A percentile compares a stretch with the other conserved stretches of the same genome.
Evolutionary conservation across 2,797 vertebrate genomes (phyloP).

Genomic region (Garrulus glandarius): DNA sequence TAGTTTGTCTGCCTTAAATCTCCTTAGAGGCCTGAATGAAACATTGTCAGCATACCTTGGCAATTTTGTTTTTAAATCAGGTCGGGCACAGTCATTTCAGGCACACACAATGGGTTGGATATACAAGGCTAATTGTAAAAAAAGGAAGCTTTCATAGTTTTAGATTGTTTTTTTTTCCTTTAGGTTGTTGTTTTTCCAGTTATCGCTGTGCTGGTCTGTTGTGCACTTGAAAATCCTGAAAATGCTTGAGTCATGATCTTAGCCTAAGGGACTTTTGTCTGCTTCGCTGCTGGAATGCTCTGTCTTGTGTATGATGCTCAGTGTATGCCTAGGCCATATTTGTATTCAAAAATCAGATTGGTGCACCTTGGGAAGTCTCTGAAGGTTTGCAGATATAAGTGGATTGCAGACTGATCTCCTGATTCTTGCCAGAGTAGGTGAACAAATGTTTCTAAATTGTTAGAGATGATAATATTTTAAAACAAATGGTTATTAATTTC

Average conservation of each 20-base stretch:
- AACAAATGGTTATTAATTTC: constrained; percentile 60
- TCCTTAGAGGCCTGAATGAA: background rate
- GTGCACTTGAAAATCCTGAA: background rate
- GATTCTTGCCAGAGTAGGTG: constrained; percentile 3
- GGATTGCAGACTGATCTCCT: background rate
- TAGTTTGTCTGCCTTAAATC: constrained; percentile 46
- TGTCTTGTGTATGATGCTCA: background rate
- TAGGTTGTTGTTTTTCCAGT: background rate
- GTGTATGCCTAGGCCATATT: background rate
- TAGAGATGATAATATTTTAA: constrained; percentile 48
- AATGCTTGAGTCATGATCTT: background rate
- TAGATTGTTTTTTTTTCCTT: background rate
- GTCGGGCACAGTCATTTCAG: background rate
- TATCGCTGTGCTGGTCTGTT: background rate
- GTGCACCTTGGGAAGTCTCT: background rate
- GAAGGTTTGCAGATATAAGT: constrained; percentile 1
- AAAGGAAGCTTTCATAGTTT: background rate
- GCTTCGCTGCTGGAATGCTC: background rate
- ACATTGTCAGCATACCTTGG: background rate
- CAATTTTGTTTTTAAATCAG: constrained; percentile 36
- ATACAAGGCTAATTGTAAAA: background rate
- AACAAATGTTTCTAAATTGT: constrained; percentile 34
- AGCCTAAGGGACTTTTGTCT: background rate
- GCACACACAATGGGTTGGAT: background rate
- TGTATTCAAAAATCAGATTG: background rate